Percentiles rank a stretch among this genome's conserved stretches.
Evolutionary conservation across 2,888 invertebrate species (phyloP).

Genomic region (Mamestra brassicae): DNA sequence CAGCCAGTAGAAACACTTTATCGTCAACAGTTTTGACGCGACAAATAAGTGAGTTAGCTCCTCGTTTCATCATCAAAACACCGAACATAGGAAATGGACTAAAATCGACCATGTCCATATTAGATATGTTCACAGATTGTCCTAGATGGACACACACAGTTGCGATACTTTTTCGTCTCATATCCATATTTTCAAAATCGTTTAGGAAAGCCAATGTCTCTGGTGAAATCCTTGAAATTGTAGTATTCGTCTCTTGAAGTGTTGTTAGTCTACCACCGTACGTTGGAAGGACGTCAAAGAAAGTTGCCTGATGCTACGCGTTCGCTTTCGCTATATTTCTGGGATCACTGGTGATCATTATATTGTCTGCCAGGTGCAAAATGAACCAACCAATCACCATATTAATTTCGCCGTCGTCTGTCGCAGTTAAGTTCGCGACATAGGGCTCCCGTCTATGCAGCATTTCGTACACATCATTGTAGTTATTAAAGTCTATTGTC

Average conservation of each 20-base stretch:
- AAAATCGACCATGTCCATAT: constrained; percentile 83
- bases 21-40: constrained; percentile 43
- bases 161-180: constrained; percentile 37
- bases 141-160: constrained; percentile 49
- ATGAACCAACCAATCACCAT: too few species aligned
- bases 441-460: too few species aligned
- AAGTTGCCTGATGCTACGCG: too few species aligned
- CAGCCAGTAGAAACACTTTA: constrained; percentile 36
- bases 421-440: too few species aligned
- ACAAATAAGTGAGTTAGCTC: constrained; percentile 76
- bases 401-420: too few species aligned
- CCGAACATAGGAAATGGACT: constrained; percentile 90
- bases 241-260: constrained; percentile 4
- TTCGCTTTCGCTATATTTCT: too few species aligned
- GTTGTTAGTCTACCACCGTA: constrained; percentile 14
- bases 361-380: too few species aligned
- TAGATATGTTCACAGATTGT: constrained; percentile 39
- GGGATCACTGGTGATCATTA: too few species aligned
- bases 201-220: constrained; percentile 51
- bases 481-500: too few species aligned
- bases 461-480: too few species aligned
- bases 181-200: constrained; percentile 57
- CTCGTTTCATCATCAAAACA: constrained; percentile 83
- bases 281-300: too few species aligned
- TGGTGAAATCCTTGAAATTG: constrained; percentile 47